phyloP scores from a whole-genome alignment of 64 coral and sea anemone genomes.

The Orbicella faveolata region DNA sequence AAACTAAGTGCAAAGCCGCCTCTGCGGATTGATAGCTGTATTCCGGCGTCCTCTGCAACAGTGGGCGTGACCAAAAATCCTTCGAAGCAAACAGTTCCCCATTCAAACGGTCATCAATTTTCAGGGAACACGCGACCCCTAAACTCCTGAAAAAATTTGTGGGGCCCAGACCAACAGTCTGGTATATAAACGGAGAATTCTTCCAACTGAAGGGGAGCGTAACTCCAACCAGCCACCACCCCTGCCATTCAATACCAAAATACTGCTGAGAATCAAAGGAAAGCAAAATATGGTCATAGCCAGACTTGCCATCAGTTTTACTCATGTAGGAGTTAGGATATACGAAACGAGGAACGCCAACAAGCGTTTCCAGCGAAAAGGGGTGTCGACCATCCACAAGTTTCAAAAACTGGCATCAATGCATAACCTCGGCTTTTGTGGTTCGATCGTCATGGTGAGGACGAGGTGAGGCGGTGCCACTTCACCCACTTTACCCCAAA shows the following conservation, averaged over 20 bases:
- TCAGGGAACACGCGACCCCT: slow-evolving; percentile 10
- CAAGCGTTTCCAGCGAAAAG: not conserved
- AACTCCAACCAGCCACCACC: no score
- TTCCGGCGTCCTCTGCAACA: not conserved
- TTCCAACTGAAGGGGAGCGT: no score
- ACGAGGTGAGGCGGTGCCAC: slow-evolving; percentile 1
- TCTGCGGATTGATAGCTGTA: slow-evolving; percentile 20
- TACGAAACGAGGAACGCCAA: not conserved
- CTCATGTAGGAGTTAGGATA: not conserved
- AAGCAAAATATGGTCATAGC: no score
- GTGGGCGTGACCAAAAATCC: slow-evolving; percentile 7
- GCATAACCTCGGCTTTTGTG: slow-evolving; percentile 9
- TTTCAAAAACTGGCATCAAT: slow-evolving; percentile 10
- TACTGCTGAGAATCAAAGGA: no score
- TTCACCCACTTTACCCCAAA: not conserved
- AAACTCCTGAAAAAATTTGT: slow-evolving; percentile 31
- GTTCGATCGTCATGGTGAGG: not conserved
- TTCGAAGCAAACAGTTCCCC: slow-evolving; percentile 21
- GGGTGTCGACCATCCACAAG: not conserved
- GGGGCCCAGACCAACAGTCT: slow-evolving; percentile 12
- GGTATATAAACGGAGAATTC: slow-evolving; percentile 8
- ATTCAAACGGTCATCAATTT: slow-evolving; percentile 24
- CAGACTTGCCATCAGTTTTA: not conserved
- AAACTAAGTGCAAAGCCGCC: slow-evolving; percentile 27
- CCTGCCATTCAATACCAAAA: not conserved